Base-by-base conservation (phyloP, 1,140 invertebrate species). In the Helicoverpa zea region DNA sequence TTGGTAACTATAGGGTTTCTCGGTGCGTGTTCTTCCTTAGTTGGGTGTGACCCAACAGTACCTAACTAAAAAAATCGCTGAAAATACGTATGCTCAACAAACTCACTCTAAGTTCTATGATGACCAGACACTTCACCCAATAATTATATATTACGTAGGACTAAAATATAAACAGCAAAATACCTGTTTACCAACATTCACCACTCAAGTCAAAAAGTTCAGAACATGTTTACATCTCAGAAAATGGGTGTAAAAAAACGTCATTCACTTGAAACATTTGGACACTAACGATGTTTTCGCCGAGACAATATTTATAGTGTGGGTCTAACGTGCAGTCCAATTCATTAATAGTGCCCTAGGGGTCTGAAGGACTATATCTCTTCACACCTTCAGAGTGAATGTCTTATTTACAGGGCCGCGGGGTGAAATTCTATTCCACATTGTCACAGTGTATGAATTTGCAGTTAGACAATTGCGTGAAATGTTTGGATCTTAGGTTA, bases 341-440 rank as follows among this genome's bases (percentile, higher is more conserved):
- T 77, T 81, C 63, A 70, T 81, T 81, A 77, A 81, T 81, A 54
- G 54, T 7, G 5, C 80, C 49, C 73, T 16, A 16, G 61, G 61
- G 75, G 13, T 61, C 30, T 3, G 10, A 47, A 3, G 54, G 43
- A 72, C 63, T 81, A 81, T 81, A 77, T 81, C 77, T 81, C 80
- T 81, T 81, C 73, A 61, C 74, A 81, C 80, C 74, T 81, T 23
- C 12, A 2, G 29, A 61, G 68, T 23, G 80, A 70, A 81, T 70
- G 73, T 47, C 80, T 81, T 81, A 77, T 81, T 81, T 81, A 81
- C 74, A 66, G 74, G 35, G 23, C 80, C 47, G 58, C 56, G 14
- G 80, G 80, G 80, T 68, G 73, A 59, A 29, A 79, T 79, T 79
- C 75, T 78, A 68, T 66, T 56, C 51, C 74, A 63, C 23, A 61